Percentiles rank a stretch among this genome's conserved stretches.
Conservation (phyloP, 2,888 invertebrate species). For the Caenorhabditis auriculariae region DNA sequence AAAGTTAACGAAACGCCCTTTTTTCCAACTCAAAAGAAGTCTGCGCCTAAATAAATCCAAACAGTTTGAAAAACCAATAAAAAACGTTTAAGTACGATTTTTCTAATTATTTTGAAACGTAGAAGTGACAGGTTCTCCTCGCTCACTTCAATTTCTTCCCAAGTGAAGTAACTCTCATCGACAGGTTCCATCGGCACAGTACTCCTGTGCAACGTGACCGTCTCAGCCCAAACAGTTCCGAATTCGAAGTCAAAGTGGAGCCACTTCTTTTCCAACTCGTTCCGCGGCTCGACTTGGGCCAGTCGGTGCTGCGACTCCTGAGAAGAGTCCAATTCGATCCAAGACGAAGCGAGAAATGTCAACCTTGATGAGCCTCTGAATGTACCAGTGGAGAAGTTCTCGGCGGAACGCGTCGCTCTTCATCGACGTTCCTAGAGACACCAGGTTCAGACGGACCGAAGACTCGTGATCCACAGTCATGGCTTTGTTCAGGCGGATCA, state of each 20-base stretch:
- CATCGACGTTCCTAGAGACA: conserved; percentile 2
- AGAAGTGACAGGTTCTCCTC: too few relatives aligned
- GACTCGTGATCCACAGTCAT: conserved; percentile 5
- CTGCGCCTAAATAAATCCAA: too few relatives aligned
- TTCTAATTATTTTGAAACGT: too few relatives aligned
- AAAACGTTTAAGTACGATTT: too few relatives aligned
- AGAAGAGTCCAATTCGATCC: too few relatives aligned
- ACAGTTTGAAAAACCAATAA: too few relatives aligned
- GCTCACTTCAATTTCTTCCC: conserved; percentile 6
- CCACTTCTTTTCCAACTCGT: conserved; percentile 8
- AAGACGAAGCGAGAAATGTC: too few relatives aligned
- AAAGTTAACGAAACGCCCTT: too few relatives aligned
- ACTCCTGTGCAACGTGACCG: conserved; percentile 7
- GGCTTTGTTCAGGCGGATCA: conserved; percentile 29
- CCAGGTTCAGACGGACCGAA: conserved; percentile 6
- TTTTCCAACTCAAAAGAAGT: too few relatives aligned
- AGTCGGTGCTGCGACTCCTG: not conserved
- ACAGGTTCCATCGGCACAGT: conserved; percentile 3
- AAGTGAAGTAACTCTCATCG: conserved; percentile 2
- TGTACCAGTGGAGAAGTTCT: conserved; percentile 35
- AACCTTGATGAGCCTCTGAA: conserved; percentile 14
- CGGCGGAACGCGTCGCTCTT: conserved; percentile 2
- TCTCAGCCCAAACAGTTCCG: conserved; percentile 21
- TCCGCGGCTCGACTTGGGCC: not conserved
- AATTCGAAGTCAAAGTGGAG: conserved; percentile 23